Percentiles rank a stretch among this genome's conserved stretches.
phyloP scores from a whole-genome alignment of 1,140 invertebrate species.

The Ganaspis sp. region DNA sequence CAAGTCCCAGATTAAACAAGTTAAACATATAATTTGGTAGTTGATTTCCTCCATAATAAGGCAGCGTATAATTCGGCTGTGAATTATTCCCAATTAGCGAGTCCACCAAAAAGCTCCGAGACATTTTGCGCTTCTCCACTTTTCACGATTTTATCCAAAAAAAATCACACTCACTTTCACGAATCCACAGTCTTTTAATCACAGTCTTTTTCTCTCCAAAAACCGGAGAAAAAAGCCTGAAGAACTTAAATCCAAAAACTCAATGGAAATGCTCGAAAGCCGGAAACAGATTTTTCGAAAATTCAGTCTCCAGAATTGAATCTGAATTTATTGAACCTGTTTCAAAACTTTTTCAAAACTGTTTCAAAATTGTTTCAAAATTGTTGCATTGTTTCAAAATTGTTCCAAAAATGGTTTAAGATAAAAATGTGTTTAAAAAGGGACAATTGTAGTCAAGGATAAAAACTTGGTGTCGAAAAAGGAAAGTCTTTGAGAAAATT shows the following conservation, averaged over 20 bases:
- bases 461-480: too few species aligned
- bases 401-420: too few species aligned
- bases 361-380: too few species aligned
- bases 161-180: constrained; percentile 11
- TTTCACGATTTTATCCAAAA: not conserved
- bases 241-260: too few species aligned
- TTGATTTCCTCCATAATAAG: constrained; percentile 67
- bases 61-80: constrained; percentile 67
- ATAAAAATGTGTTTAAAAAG: too few species aligned
- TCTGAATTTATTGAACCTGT: too few species aligned
- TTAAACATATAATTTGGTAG: constrained; percentile 73
- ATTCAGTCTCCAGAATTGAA: not conserved
- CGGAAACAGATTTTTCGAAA: constrained; percentile 24
- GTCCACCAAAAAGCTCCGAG: constrained; percentile 85
- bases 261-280: too few species aligned
- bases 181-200: constrained; percentile 2
- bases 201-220: not conserved
- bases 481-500: constrained; percentile 24
- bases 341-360: too few species aligned
- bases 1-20: constrained; percentile 69
- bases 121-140: constrained; percentile 76
- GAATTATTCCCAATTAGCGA: constrained; percentile 82
- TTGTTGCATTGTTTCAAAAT: too few species aligned
- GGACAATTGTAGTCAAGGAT: too few species aligned
- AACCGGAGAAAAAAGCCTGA: too few species aligned